Conservation (phyloP, 2,113 vertebrate species). For the Cynopterus brachyotis region DNA sequence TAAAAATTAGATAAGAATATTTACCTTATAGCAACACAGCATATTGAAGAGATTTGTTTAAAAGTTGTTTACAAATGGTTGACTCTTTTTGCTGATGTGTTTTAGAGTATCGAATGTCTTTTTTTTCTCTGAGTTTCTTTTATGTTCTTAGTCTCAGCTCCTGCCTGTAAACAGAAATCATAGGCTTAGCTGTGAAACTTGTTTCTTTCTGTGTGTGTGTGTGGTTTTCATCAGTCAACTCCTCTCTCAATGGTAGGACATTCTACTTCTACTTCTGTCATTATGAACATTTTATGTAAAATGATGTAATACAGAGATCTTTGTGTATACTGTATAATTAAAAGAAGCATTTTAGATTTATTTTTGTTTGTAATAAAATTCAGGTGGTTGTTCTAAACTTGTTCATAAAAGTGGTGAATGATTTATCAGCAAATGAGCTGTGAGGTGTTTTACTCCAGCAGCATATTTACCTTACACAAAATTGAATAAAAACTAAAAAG, state of each 20-base stretch:
- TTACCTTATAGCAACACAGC: slow-evolving; percentile 43
- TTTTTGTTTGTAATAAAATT: slow-evolving; percentile 79
- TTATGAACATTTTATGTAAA: slow-evolving; percentile 79
- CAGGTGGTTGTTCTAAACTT: slow-evolving; percentile 79
- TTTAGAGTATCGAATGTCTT: slow-evolving; percentile 59
- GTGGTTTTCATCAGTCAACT: slow-evolving; percentile 55
- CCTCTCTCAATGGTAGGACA: slow-evolving; percentile 32
- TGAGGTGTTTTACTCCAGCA: slow-evolving; percentile 62
- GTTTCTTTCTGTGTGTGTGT: slow-evolving; percentile 44
- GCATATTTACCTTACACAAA: slow-evolving; percentile 58
- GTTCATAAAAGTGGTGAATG: slow-evolving; percentile 75
- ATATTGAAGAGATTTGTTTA: slow-evolving; percentile 69
- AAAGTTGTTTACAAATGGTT: slow-evolving; percentile 78
- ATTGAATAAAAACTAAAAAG: slow-evolving; percentile 71
- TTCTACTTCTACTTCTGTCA: slow-evolving; percentile 62
- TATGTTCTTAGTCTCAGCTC: slow-evolving; percentile 62
- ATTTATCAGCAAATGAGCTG: slow-evolving; percentile 74
- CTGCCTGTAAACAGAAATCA: slow-evolving; percentile 51
- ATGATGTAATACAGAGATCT: slow-evolving; percentile 76
- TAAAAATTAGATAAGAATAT: slow-evolving; percentile 62
- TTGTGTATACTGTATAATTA: slow-evolving; percentile 79
- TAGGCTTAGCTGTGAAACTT: slow-evolving; percentile 57
- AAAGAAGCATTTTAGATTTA: slow-evolving; percentile 76
- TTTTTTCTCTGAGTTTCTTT: slow-evolving; percentile 64
- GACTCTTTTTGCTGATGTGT: slow-evolving; percentile 70